phyloP scores from a whole-genome alignment of 2,888 invertebrate species.

The Hirtodrosophila confusa region DNA sequence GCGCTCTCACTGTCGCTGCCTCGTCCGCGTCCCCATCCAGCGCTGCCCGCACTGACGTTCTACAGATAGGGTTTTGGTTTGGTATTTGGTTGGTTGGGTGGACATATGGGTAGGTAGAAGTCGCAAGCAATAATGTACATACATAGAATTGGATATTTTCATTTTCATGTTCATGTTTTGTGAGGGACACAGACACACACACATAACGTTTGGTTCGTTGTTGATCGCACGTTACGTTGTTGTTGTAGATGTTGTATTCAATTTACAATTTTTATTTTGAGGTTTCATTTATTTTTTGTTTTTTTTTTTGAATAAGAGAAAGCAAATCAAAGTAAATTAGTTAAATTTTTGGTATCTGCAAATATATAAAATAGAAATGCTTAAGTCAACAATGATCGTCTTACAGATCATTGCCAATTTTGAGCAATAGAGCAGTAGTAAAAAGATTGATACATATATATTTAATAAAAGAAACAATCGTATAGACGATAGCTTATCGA shows the following conservation, averaged over 20 bases:
- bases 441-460: conserved; percentile 37
- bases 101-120: conserved; percentile 46
- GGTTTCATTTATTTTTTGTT: conserved; percentile 41
- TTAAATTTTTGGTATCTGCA: conserved; percentile 81
- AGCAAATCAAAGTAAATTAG: conserved; percentile 83
- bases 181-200: conserved; percentile 36
- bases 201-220: conserved; percentile 61
- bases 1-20: conserved; percentile 54
- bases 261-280: conserved; percentile 37
- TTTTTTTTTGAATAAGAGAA: conserved; percentile 82
- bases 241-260: conserved; percentile 42
- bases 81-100: conserved; percentile 51
- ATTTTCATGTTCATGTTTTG: conserved; percentile 48
- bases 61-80: conserved; percentile 66
- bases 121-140: conserved; percentile 77
- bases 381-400: conserved; percentile 79
- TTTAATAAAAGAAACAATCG: conserved; percentile 27
- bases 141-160: conserved; percentile 69
- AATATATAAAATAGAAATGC: conserved; percentile 79
- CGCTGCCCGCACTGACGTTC: conserved; percentile 66
- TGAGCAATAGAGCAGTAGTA: conserved; percentile 57
- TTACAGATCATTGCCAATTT: conserved; percentile 69
- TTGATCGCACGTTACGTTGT: conserved; percentile 51
- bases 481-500: conserved; percentile 27
- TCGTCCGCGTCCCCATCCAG: conserved; percentile 58